Percentiles rank a stretch among this genome's conserved stretches.
These are phyloP conservation scores for Myopa testacea DNA, from an alignment of 2,888 invertebrate genomes.

Conservation along the genomic window DNA sequence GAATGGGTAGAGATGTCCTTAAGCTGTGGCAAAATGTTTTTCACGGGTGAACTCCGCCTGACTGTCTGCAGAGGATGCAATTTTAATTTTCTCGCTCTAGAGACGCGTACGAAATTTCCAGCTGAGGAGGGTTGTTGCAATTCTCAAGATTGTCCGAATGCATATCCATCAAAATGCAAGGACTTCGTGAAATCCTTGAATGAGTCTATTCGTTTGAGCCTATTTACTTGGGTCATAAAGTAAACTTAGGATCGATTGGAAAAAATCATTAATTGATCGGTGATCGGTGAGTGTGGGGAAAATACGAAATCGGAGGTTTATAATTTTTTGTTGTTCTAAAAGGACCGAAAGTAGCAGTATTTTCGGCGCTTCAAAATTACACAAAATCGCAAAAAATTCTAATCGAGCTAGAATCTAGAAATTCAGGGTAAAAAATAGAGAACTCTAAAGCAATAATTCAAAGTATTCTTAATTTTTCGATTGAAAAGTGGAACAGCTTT, in stretches of 20 bases:
- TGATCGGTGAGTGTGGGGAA: conserved; percentile 22
- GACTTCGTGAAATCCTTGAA: conserved; percentile 7
- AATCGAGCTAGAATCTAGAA: background rate
- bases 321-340: background rate
- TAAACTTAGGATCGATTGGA: conserved; percentile 37
- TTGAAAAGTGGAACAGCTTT: background rate
- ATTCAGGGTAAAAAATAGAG: background rate
- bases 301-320: background rate
- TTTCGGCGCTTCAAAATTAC: background rate
- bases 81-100: background rate
- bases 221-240: conserved; percentile 45
- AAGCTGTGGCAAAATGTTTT: conserved; percentile 61
- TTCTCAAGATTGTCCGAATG: conserved; percentile 38
- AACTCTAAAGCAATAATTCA: too few species aligned
- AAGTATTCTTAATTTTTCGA: too few species aligned
- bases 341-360: background rate
- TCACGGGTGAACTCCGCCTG: conserved; percentile 52
- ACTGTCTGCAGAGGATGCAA: background rate
- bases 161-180: conserved; percentile 43
- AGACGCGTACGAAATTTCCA: background rate
- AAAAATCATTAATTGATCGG: conserved; percentile 17
- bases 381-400: too few species aligned
- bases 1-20: conserved; percentile 41
- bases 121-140: background rate
- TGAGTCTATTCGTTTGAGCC: background rate